Evolutionary conservation across 2,888 invertebrate genomes (phyloP).

Genomic region (Endomychus coccineus): DNA sequence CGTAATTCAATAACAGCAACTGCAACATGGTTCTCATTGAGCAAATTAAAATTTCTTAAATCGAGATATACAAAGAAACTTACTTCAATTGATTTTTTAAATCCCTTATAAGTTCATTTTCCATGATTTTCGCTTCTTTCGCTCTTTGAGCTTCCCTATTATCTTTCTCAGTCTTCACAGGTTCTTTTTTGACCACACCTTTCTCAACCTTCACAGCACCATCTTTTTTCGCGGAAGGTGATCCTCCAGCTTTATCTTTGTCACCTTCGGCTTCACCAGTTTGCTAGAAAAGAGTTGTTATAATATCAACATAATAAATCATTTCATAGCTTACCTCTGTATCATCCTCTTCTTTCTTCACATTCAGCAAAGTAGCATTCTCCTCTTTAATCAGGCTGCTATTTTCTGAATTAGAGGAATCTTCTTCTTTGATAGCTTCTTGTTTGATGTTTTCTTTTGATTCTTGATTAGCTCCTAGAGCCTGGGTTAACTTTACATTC

Average conservation of each 20-base stretch:
- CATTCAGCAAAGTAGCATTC: constrained; percentile 24
- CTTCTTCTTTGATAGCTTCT: constrained; percentile 43
- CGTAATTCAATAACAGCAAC: too few relatives aligned
- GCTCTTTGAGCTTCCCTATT: constrained; percentile 53
- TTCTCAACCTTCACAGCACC: constrained; percentile 47
- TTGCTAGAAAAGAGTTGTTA: constrained; percentile 22
- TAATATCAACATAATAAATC: constrained; percentile 1
- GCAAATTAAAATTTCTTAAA: neutral
- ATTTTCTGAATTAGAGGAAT: constrained; percentile 35
- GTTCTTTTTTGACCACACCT: constrained; percentile 53
- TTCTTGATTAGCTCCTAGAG: constrained; percentile 48
- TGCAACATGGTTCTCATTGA: neutral
- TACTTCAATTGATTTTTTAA: constrained; percentile 89
- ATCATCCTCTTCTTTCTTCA: constrained; percentile 46
- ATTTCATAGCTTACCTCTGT: constrained; percentile 31
- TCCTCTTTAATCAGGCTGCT: constrained; percentile 42
- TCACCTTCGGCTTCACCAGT: constrained; percentile 44
- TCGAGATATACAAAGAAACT: constrained; percentile 31
- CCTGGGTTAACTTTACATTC: constrained; percentile 50
- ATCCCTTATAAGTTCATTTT: constrained; percentile 75
- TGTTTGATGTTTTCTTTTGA: constrained; percentile 50
- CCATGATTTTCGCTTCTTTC: constrained; percentile 59
- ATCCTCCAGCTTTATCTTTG: constrained; percentile 36
- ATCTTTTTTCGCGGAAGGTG: constrained; percentile 53
- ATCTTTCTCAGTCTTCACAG: constrained; percentile 57